Conservation (phyloP, 2,888 invertebrate species). For the Melieria crassipennis region DNA sequence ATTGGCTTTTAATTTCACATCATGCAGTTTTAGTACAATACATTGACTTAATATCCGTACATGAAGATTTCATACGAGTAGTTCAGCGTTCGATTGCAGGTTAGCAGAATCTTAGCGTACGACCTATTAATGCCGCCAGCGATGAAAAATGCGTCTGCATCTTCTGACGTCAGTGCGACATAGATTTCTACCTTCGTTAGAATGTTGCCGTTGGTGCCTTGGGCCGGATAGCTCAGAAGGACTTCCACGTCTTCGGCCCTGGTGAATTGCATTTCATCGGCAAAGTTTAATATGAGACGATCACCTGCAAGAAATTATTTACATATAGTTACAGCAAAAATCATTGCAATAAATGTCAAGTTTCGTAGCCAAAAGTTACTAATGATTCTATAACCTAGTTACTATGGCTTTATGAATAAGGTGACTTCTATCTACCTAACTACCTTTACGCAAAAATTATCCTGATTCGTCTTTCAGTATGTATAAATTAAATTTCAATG, state of each 20-base stretch:
- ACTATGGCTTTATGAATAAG: no score
- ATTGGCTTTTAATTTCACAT: not conserved
- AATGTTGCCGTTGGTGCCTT: conserved; percentile 42
- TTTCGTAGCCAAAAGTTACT: not conserved
- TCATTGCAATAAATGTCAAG: not conserved
- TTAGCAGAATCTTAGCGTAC: conserved; percentile 52
- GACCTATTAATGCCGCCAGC: conserved; percentile 54
- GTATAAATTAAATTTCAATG: no score
- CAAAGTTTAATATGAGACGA: conserved; percentile 50
- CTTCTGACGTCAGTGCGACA: conserved; percentile 52
- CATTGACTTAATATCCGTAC: conserved; percentile 57
- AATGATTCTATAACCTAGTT: not conserved
- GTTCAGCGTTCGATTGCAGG: conserved; percentile 51
- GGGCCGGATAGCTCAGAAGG: conserved; percentile 51
- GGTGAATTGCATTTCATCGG: conserved; percentile 52
- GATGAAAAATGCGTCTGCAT: conserved; percentile 51
- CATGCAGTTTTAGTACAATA: conserved; percentile 7
- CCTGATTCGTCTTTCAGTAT: no score
- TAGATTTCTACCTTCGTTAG: conserved; percentile 56
- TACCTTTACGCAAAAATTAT: no score
- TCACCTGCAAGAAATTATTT: conserved; percentile 51
- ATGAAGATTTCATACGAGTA: conserved; percentile 58
- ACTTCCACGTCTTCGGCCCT: conserved; percentile 54
- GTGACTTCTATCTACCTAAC: no score
- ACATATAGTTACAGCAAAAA: not conserved